These are phyloP conservation scores for Drosophila jambulina DNA, from an alignment of 1,140 invertebrate genomes.

Conservation along the genomic window DNA sequence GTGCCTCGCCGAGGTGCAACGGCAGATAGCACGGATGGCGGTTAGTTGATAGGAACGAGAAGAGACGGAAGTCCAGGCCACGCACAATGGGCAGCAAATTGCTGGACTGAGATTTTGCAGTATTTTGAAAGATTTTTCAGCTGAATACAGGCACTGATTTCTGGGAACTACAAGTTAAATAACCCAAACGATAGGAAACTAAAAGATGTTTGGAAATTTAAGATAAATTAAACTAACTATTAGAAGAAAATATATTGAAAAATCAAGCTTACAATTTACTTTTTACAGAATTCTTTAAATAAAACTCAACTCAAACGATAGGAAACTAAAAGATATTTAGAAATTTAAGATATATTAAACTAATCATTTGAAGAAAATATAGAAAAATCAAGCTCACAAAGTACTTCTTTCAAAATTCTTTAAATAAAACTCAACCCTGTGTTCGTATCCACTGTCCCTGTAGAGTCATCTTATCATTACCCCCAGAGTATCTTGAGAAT, in stretches of 20 bases:
- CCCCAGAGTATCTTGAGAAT: constrained; percentile 7
- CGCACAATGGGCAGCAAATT: constrained; percentile 59
- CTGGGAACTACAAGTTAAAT: not conserved
- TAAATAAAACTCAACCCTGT: not conserved
- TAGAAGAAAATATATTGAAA: not conserved
- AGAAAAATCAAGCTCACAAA: no score
- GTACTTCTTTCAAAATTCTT: not conserved
- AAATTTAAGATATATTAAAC: not conserved
- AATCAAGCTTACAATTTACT: no score
- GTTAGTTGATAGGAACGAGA: constrained; percentile 2
- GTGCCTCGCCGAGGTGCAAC: constrained; percentile 50
- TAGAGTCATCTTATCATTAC: not conserved
- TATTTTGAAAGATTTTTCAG: not conserved
- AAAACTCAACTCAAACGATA: not conserved
- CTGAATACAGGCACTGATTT: constrained; percentile 13
- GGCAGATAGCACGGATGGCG: constrained; percentile 9
- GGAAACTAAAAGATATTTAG: not conserved
- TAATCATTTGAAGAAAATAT: not conserved
- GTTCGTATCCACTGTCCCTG: constrained; percentile 30
- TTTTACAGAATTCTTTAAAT: not conserved
- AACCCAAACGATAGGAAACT: not conserved
- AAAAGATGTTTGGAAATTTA: not conserved
- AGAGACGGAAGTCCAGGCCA: not conserved
- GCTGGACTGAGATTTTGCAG: not conserved
- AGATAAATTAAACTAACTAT: not conserved